Conservation (phyloP, 2,888 invertebrate species). For the Tiphia femorata region DNA sequence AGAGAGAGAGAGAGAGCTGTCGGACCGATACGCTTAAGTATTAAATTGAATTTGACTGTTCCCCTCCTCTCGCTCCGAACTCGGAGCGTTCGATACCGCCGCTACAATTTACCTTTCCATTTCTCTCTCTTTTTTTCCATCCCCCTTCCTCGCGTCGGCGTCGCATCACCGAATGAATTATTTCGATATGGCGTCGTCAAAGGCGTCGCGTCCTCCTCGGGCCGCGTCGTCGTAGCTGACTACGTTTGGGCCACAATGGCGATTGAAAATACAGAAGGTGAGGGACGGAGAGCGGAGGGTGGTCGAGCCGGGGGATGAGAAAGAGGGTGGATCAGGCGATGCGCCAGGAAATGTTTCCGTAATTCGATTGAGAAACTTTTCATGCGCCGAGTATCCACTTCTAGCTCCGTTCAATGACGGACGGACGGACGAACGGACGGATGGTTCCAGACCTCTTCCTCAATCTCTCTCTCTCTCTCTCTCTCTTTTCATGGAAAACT, state of each 20-base stretch:
- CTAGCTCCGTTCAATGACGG: no score
- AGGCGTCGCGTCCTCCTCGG: conserved; percentile 16
- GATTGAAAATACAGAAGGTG: conserved; percentile 23
- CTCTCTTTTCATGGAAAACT: conserved; percentile 47
- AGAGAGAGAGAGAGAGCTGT: no score
- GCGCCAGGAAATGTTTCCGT: conserved; percentile 47
- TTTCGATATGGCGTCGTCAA: conserved; percentile 32
- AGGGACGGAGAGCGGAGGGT: conserved; percentile 1
- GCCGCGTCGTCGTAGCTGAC: no score
- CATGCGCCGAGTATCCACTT: conserved; percentile 23
- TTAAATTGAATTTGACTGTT: conserved; percentile 25
- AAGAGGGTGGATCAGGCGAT: conserved; percentile 16
- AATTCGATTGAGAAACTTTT: conserved; percentile 54
- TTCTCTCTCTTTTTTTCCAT: not conserved
- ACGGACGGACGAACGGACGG: not conserved
- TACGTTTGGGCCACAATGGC: not conserved
- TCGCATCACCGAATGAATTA: conserved; percentile 28
- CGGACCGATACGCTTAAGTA: conserved; percentile 10
- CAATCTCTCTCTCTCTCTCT: no score
- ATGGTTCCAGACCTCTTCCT: no score
- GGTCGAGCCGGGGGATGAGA: no score
- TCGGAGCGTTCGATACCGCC: no score
- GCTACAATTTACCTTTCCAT: no score
- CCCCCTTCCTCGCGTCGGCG: not conserved
- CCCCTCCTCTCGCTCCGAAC: not conserved